A percentile compares a stretch with the other conserved stretches of the same genome.
These are phyloP conservation scores for Xiphophorus hellerii DNA, from an alignment of 2,113 vertebrate genomes.

Conservation along the genomic window DNA sequence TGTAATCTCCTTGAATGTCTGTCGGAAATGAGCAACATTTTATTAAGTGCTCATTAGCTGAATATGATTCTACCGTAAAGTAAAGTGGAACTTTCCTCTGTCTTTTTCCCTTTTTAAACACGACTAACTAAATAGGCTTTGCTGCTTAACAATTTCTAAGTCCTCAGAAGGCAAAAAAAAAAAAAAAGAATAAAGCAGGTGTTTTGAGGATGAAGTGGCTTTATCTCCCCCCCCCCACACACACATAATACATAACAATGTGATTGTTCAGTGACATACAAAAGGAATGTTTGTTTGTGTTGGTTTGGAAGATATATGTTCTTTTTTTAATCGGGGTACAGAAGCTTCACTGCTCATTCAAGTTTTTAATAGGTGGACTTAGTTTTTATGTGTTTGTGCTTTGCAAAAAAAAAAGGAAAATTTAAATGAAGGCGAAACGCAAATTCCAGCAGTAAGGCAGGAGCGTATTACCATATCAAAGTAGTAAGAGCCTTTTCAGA, in stretches of 20 bases:
- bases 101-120: neutral
- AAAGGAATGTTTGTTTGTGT: conserved; percentile 15
- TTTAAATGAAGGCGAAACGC: conserved; percentile 89
- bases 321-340: conserved; percentile 75
- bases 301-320: conserved; percentile 70
- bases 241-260: conserved; percentile 21
- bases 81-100: neutral
- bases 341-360: conserved; percentile 66
- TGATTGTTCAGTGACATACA: conserved; percentile 30
- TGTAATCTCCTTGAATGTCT: conserved; percentile 35
- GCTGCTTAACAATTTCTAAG: neutral
- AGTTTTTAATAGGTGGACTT: conserved; percentile 77
- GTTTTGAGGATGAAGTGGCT: conserved; percentile 28
- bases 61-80: neutral
- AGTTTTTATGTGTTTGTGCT: conserved; percentile 86
- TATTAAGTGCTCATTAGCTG: neutral
- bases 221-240: conserved; percentile 9
- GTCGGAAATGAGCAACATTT: conserved; percentile 1
- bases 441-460: conserved; percentile 93
- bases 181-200: conserved; percentile 13
- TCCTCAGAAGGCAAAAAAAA: neutral
- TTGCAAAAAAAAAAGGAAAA: conserved; percentile 62
- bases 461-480: conserved; percentile 94
- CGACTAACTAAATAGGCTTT: neutral
- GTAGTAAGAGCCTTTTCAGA: conserved; percentile 86